Evolutionary conservation across 2,797 vertebrate species (phyloP), one percentile per base, ranked within the genome.

Genomic region (Micropoecilia bifurca): DNA sequence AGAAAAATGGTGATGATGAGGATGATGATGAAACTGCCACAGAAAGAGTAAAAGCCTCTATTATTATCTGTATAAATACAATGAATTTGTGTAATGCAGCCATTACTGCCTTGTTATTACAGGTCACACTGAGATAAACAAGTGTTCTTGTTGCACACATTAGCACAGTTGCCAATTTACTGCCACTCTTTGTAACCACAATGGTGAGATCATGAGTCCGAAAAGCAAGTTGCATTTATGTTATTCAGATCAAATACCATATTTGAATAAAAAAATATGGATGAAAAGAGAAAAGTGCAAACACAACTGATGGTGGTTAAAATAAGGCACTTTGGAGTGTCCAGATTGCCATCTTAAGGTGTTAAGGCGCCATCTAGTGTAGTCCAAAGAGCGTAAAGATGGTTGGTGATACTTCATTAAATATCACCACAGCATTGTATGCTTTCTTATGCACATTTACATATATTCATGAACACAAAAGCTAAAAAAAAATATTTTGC

Each of bases 301-400:
- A 47, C 39, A 5, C 6, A 79, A 20, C 61, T 8, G 41, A 85
- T 75, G 63, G 39, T 28, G 2, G 0, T 0, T 48, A 71, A 72
- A 75, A 73, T 8, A 53, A 63, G 39, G 16, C 25, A 28, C 43
- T 16, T 10, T 36, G 6, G 13, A 25, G 22, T 8, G 12, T 25
- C 48, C 0, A 33, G 8, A 74, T 39, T 25, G 36, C 2, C 6
- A 46, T 59, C 36, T 28, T 68, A 16, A 9, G 80, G 89, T 77
- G 57, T 68, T 86, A 25, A 79, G 88, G 86, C 84, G 78, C 91
- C 93, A 89, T 84, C 93, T 93, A 92, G 91, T 90, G 92, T 71
- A 46, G 9, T n/a, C 46, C 10, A 50, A 71, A 45, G 4, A 61
- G 66, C 3, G 71, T 45, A 41, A 69, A 6, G 0, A 72, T 33